Percentiles rank a stretch among this genome's conserved stretches.
These are phyloP conservation scores for Polyommatus iphigenia DNA, from an alignment of 2,888 invertebrate species.

Conservation along the genomic window DNA sequence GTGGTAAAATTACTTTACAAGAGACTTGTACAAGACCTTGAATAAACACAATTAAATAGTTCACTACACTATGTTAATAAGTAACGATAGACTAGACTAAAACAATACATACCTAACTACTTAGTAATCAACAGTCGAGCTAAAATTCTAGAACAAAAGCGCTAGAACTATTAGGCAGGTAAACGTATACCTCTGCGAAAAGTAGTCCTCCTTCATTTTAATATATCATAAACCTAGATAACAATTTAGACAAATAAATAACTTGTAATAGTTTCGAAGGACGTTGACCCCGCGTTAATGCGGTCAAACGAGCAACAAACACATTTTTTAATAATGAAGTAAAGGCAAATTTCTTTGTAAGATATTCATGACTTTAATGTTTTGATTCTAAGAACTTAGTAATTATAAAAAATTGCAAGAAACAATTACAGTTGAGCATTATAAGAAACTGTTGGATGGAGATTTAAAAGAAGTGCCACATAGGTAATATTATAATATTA, in stretches of 20 bases:
- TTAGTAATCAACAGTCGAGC: not conserved
- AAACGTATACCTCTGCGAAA: not conserved
- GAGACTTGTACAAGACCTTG: not conserved
- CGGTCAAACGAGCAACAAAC: slow-evolving; percentile 33
- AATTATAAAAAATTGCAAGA: slow-evolving; percentile 18
- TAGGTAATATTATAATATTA: too few relatives aligned
- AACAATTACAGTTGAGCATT: slow-evolving; percentile 5
- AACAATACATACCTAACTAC: not conserved
- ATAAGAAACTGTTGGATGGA: not conserved
- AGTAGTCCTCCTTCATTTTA: slow-evolving; percentile 6
- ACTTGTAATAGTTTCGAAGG: slow-evolving; percentile 29
- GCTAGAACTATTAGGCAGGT: not conserved
- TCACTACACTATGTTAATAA: not conserved
- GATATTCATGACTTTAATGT: slow-evolving; percentile 22
- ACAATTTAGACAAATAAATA: slow-evolving; percentile 28
- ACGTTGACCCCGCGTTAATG: slow-evolving; percentile 28
- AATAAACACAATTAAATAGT: not conserved
- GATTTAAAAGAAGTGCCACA: not conserved
- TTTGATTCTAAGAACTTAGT: slow-evolving; percentile 12
- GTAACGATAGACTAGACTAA: not conserved
- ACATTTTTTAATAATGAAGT: slow-evolving; percentile 21
- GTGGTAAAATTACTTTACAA: not conserved
- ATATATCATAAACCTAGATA: slow-evolving; percentile 30
- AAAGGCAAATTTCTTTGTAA: slow-evolving; percentile 28
- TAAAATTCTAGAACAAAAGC: slow-evolving; percentile 2